Evolutionary conservation across 1,140 invertebrate genomes (phyloP).

Genomic region (Calliopsis andreniformis): DNA sequence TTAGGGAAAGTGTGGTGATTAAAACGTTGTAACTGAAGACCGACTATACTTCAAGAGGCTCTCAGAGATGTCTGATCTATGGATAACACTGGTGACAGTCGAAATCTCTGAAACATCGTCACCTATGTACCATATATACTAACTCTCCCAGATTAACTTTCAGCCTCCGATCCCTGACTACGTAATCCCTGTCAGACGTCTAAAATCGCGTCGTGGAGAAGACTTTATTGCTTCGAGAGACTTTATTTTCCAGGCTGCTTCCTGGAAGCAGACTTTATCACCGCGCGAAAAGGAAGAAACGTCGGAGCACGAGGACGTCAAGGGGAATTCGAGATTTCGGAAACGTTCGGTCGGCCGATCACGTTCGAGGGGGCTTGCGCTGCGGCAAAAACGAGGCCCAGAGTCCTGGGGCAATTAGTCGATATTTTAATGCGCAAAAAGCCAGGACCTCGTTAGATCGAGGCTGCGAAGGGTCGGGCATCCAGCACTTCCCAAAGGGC

Average conservation of each 20-base stretch:
- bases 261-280: no score
- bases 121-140: no score
- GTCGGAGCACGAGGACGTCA: background rate
- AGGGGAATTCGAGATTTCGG: slow-evolving; percentile 56
- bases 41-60: no score
- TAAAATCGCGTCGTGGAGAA: no score
- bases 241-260: no score
- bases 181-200: no score
- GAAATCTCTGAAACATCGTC: no score
- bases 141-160: no score
- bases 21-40: slow-evolving; percentile 5
- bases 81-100: background rate
- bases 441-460: slow-evolving; percentile 77
- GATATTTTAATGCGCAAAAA: slow-evolving; percentile 82
- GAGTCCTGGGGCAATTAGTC: slow-evolving; percentile 81
- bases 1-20: slow-evolving; percentile 30
- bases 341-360: slow-evolving; percentile 72
- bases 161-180: no score
- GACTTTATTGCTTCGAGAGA: no score
- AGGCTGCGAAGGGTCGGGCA: slow-evolving; percentile 62
- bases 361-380: slow-evolving; percentile 56
- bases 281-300: background rate
- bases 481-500: slow-evolving; percentile 72
- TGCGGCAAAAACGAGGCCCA: slow-evolving; percentile 63
- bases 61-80: background rate